These are phyloP conservation scores for Semibalanus balanoides DNA, from an alignment of 1,140 invertebrate genomes.

Conservation along the genomic window DNA sequence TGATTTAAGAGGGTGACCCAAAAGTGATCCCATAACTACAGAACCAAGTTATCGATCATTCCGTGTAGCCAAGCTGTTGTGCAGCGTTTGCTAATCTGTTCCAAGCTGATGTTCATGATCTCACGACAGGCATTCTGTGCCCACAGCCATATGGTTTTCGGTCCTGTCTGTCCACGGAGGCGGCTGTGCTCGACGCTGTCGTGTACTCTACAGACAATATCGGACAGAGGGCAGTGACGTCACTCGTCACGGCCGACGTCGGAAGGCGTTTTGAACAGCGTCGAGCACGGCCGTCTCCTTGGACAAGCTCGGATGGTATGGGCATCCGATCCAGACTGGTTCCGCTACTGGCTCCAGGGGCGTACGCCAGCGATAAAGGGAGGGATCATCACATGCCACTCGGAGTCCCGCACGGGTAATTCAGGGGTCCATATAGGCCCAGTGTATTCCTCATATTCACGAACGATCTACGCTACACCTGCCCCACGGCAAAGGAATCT, in stretches of 20 bases:
- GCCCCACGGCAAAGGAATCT: not conserved
- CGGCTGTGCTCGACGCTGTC: not conserved
- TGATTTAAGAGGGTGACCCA: not conserved
- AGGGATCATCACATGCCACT: not conserved
- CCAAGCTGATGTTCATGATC: not conserved
- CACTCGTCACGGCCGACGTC: not conserved
- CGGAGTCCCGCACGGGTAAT: not conserved
- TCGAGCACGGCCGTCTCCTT: not conserved
- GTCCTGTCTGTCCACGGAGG: not conserved
- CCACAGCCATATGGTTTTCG: not conserved
- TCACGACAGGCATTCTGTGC: not conserved
- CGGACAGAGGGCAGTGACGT: not conserved
- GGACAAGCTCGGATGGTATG: not conserved
- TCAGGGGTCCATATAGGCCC: not conserved
- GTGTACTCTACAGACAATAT: not conserved
- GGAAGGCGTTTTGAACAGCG: not conserved
- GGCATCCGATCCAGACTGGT: not conserved
- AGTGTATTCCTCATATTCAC: not conserved
- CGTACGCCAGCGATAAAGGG: not conserved
- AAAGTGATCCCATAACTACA: not conserved
- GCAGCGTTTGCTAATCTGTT: not conserved
- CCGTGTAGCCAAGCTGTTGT: not conserved
- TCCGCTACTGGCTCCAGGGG: not conserved
- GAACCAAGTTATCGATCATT: not conserved
- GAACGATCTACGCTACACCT: not conserved